Evolutionary conservation across 1,140 invertebrate species (phyloP).

Genomic region (Nylanderia fulva): DNA sequence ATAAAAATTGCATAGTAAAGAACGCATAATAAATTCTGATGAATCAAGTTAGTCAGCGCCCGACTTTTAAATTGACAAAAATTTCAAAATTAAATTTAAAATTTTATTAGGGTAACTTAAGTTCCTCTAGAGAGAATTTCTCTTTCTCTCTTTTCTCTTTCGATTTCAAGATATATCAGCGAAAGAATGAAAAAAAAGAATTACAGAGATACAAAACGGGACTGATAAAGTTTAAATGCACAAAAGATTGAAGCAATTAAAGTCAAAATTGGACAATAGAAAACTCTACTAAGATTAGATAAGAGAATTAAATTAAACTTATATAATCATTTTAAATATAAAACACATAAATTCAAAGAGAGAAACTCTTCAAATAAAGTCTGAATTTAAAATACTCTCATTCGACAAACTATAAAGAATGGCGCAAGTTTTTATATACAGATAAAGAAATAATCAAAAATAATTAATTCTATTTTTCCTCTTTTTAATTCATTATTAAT

Average conservation of each 20-base stretch:
- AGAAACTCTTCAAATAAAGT: not conserved
- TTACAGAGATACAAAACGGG: not conserved
- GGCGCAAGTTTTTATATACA: not conserved
- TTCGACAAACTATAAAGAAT: not conserved
- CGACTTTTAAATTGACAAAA: not conserved
- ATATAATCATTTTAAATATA: not conserved
- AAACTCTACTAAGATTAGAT: not conserved
- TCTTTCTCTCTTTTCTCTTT: not conserved
- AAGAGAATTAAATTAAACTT: not conserved
- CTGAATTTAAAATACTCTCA: not conserved
- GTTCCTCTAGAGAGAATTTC: not conserved
- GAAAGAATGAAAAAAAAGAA: not conserved
- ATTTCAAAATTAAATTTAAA: constrained; percentile 18
- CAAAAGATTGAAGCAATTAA: constrained; percentile 16
- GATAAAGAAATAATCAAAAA: not conserved
- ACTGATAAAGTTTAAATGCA: constrained; percentile 1
- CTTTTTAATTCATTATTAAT: not conserved
- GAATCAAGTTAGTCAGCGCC: not conserved
- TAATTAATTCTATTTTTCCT: not conserved
- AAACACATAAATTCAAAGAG: not conserved
- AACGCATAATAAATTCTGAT: not conserved
- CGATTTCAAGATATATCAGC: not conserved
- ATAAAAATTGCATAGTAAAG: not conserved
- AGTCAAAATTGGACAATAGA: not conserved
- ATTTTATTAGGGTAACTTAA: not conserved